phyloP scores from a whole-genome alignment of 2,888 invertebrate genomes.

The Formica aserva region DNA sequence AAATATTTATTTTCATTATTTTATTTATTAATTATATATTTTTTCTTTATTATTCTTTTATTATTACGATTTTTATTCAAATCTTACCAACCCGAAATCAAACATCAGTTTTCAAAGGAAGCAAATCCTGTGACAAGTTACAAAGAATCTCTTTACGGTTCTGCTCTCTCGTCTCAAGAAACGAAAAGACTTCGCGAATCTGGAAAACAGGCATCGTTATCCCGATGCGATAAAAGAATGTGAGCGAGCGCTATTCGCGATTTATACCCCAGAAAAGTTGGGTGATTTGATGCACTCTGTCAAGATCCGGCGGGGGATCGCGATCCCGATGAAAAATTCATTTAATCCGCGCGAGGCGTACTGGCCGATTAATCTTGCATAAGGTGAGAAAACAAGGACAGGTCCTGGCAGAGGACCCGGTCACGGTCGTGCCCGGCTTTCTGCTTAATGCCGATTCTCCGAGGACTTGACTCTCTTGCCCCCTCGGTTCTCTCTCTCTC shows the following conservation, averaged over 20 bases:
- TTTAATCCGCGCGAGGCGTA: constrained; percentile 31
- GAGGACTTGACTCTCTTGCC: constrained; percentile 35
- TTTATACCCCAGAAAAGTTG: constrained; percentile 30
- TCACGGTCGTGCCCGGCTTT: constrained; percentile 60
- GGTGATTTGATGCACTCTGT: constrained; percentile 42
- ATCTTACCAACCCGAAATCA: not conserved
- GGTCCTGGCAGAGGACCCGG: constrained; percentile 55
- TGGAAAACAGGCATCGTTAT: constrained; percentile 21
- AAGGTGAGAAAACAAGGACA: constrained; percentile 62
- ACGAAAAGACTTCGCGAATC: not conserved
- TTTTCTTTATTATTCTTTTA: not conserved
- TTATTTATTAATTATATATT: not conserved
- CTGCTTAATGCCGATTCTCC: constrained; percentile 63
- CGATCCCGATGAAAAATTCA: constrained; percentile 47
- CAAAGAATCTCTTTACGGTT: not conserved
- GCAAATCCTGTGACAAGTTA: not conserved
- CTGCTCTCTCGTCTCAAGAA: not conserved
- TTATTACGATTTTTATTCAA: not conserved
- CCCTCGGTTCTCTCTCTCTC: not conserved
- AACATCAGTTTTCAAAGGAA: not conserved
- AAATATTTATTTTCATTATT: not conserved
- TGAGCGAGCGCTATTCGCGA: constrained; percentile 15
- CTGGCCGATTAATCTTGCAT: constrained; percentile 67
- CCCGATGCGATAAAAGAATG: constrained; percentile 6
- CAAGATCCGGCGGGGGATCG: constrained; percentile 15